phyloP scores from a whole-genome alignment of 37 sponge, comb jelly and placozoan species.

The Corticium candelabrum region DNA sequence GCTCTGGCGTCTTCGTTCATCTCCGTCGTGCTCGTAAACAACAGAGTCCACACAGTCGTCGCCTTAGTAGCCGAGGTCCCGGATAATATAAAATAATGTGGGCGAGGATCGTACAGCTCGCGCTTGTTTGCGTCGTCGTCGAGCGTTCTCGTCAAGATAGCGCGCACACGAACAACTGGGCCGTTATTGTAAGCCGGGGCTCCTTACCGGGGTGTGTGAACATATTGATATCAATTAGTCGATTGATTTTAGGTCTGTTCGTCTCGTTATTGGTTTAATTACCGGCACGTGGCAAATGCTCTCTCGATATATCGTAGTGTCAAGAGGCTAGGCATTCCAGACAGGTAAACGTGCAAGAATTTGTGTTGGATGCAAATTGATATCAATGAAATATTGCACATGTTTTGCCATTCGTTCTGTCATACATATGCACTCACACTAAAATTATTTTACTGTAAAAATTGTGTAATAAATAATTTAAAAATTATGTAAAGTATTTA shows the following conservation, averaged over 20 bases:
- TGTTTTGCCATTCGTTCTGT: no score
- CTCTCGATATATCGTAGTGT: slow-evolving; percentile 95
- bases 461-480: no score
- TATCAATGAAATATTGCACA: neutral
- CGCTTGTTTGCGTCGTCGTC: neutral
- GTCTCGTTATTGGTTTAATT: slow-evolving; percentile 98
- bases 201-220: no score
- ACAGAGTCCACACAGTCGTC: neutral
- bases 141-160: slow-evolving; percentile 24
- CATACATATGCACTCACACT: no score
- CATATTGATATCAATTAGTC: no score
- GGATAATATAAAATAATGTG: no score
- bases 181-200: slow-evolving; percentile 77
- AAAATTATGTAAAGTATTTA: neutral
- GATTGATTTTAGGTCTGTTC: slow-evolving; percentile 67
- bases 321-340: slow-evolving; percentile 91
- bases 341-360: slow-evolving; percentile 39
- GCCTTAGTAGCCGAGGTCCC: neutral
- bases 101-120: no score
- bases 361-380: neutral
- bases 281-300: slow-evolving; percentile 90
- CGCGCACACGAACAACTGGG: slow-evolving; percentile 98
- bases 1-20: slow-evolving; percentile 36
- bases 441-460: no score
- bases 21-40: neutral